phyloP scores from a whole-genome alignment of 2,888 invertebrate genomes.

The Netelia virgata region DNA sequence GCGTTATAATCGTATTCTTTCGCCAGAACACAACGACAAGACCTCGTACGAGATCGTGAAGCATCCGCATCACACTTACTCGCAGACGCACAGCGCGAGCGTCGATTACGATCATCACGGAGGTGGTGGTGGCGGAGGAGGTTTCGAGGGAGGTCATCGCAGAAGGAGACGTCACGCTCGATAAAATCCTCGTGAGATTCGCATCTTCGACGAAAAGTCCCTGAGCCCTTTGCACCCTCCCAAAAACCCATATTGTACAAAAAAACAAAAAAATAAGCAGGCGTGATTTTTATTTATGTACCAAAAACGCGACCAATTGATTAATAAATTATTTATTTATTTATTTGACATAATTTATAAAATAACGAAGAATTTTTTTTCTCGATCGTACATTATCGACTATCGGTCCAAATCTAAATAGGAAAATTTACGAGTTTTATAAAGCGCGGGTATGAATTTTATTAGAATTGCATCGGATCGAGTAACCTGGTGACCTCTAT shows the following conservation, averaged over 20 bases:
- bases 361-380: no score
- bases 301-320: conserved; percentile 21
- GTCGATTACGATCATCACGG: conserved; percentile 88
- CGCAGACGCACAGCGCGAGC: conserved; percentile 91
- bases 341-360: conserved; percentile 41
- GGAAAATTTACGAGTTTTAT: neutral
- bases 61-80: conserved; percentile 93
- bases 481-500: conserved; percentile 48
- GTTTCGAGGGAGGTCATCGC: conserved; percentile 80
- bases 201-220: conserved; percentile 16
- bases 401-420: neutral
- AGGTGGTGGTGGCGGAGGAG: conserved; percentile 78
- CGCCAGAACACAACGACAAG: conserved; percentile 89
- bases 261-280: neutral
- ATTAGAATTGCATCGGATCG: conserved; percentile 24
- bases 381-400: no score
- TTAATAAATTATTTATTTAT: conserved; percentile 68
- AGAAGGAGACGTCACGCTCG: conserved; percentile 85
- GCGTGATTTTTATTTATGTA: conserved; percentile 27
- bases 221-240: neutral
- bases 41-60: conserved; percentile 95
- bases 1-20: neutral
- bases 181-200: conserved; percentile 35
- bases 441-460: neutral
- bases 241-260: conserved; percentile 56